Evolutionary conservation across 1,140 invertebrate species (phyloP), one percentile per base, ranked within the genome.

Genomic region (Chrysoperla carnea): DNA sequence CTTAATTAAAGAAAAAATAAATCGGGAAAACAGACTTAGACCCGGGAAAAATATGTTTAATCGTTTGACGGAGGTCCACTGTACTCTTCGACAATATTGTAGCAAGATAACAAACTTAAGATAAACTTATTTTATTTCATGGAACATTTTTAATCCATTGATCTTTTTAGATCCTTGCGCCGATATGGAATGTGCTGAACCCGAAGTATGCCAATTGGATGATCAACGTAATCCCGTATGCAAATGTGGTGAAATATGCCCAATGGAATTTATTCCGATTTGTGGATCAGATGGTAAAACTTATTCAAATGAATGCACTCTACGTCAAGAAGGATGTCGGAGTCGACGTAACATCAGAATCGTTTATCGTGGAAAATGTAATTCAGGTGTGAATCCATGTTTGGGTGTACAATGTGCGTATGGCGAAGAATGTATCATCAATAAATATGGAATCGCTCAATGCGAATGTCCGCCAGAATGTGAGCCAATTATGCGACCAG

Each of bases 281-380:
- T 92, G 87, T 53, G 86, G 78, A 8, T 86, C 79, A 6, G 79
- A 84, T 54, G 82, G 83, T 23, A 83, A 83, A 62, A 90, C 85
- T 1, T 92, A 91, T 62, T 75, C 76, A 15, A 90, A 89, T 60
- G 81, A 86, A 55, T 91, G 87, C 61, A 70, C 74, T 46, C 68
- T 90, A 48, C 68, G 76, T 41, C 73, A 81, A 47, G 80, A 85
- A 56, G 76, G 77, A 14, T 86, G 83, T 56, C 68, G 78, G 49
- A 73, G 76, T 8, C 67, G 78, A 48, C 77, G 75, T 57, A 70
- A 69, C 29, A 65, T 87, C 1, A 69, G 76, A 52, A 82, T 85
- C 44, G 78, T 86, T 51, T 86, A 85, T 58, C 72, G 75, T 40
- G 84, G 82, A 43, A 75, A 77, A 58, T 88, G 85, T 60, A 74